Conservation (phyloP, 2,888 invertebrate species). For the Clusia tigrina region DNA sequence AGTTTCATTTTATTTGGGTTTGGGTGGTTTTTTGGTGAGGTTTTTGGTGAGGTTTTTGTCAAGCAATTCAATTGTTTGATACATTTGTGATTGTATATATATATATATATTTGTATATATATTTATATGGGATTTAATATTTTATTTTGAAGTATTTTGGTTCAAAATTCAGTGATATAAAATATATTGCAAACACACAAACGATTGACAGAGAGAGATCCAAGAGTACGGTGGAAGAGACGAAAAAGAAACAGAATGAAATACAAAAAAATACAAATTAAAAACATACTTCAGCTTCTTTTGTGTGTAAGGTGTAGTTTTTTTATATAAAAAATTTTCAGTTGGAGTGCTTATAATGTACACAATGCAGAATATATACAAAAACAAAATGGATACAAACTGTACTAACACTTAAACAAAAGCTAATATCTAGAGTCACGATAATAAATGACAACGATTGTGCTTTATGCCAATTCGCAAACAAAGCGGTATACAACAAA, state of each 20-base stretch:
- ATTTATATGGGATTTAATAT: too few relatives aligned
- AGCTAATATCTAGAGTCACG: too few relatives aligned
- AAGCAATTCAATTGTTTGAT: conserved; percentile 12
- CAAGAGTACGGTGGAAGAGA: conserved; percentile 42
- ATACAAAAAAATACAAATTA: conserved; percentile 37
- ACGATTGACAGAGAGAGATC: conserved; percentile 30
- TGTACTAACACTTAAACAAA: too few relatives aligned
- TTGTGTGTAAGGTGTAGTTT: not conserved
- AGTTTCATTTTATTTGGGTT: conserved; percentile 34
- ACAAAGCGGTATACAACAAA: not conserved
- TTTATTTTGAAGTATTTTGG: not conserved
- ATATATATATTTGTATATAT: conserved; percentile 8
- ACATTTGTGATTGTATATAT: not conserved
- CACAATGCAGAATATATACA: too few relatives aligned
- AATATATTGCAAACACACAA: conserved; percentile 18
- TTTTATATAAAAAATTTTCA: conserved; percentile 32
- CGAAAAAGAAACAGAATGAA: conserved; percentile 43
- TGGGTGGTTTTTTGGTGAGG: conserved; percentile 23
- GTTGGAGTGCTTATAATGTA: conserved; percentile 31
- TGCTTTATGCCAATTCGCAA: not conserved
- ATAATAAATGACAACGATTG: too few relatives aligned
- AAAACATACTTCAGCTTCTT: conserved; percentile 28
- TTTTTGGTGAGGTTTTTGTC: conserved; percentile 29
- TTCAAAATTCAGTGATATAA: conserved; percentile 14
- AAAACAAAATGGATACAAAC: too few relatives aligned